Percentiles rank a stretch among this genome's conserved stretches.
Evolutionary conservation across 2,113 vertebrate genomes (phyloP).

Genomic region (Azemiops feae): DNA sequence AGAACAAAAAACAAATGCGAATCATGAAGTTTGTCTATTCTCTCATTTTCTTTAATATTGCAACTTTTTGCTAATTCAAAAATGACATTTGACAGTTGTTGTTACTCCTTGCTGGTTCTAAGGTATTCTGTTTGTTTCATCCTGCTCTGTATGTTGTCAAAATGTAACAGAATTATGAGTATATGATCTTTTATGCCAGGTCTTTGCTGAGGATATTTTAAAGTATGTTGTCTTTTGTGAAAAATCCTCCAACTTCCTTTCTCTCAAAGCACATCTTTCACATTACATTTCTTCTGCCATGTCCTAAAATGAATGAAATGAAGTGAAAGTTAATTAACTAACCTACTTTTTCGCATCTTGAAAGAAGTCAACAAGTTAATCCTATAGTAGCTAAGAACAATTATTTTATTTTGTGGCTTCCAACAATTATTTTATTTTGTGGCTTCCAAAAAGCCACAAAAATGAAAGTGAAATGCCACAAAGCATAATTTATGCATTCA

Average conservation of each 20-base stretch:
- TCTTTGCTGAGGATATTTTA: not conserved
- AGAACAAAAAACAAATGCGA: too few relatives aligned
- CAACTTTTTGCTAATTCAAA: not conserved
- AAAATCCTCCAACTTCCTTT: not conserved
- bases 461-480: slow-evolving; percentile 35
- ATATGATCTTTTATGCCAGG: not conserved
- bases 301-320: not conserved
- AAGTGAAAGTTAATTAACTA: not conserved
- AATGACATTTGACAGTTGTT: not conserved
- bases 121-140: not conserved
- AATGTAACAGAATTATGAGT: not conserved
- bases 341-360: slow-evolving; percentile 29
- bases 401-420: not conserved
- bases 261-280: not conserved
- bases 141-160: not conserved
- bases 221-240: not conserved
- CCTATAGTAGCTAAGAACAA: slow-evolving; percentile 28
- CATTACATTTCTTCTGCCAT: not conserved
- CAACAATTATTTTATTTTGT: slow-evolving; percentile 4
- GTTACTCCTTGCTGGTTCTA: not conserved
- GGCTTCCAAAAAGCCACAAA: slow-evolving; percentile 37
- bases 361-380: slow-evolving; percentile 32
- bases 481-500: slow-evolving; percentile 23
- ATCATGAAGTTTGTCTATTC: not conserved
- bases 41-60: not conserved